These are phyloP conservation scores for Lepus timidus DNA, from an alignment of 2,113 vertebrate species.

Conservation along the genomic window DNA sequence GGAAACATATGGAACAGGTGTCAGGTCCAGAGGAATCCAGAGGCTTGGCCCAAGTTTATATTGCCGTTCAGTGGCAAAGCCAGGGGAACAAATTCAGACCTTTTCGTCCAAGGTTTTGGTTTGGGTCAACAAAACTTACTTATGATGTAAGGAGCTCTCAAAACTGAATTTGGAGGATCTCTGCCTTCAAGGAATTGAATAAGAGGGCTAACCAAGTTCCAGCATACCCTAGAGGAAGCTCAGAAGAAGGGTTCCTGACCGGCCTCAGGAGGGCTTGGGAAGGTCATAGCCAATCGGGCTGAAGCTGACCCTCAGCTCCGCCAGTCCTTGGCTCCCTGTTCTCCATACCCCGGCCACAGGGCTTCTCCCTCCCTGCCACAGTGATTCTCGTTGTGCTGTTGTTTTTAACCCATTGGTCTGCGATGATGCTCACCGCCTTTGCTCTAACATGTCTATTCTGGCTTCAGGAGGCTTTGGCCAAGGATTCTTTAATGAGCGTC, in stretches of 20 bases:
- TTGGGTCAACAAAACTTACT: neutral
- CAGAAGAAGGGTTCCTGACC: neutral
- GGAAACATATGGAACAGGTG: neutral
- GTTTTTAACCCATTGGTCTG: neutral
- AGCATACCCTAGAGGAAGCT: neutral
- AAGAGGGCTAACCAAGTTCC: neutral
- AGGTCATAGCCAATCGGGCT: neutral
- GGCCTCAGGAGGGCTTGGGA: neutral
- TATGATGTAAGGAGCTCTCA: neutral
- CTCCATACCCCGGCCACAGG: neutral
- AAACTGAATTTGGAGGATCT: conserved; percentile 7
- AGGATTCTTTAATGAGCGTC: neutral
- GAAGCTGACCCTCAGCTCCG: neutral
- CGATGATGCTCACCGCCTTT: neutral
- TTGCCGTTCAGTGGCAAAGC: neutral
- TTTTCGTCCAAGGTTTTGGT: neutral
- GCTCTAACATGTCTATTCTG: too few species aligned
- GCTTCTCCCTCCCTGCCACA: conserved; percentile 10
- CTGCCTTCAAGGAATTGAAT: neutral
- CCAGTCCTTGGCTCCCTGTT: neutral
- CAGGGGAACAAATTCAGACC: neutral
- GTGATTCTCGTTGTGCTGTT: neutral
- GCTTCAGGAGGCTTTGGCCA: neutral
- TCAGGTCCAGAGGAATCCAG: neutral
- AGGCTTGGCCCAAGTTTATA: neutral